Base-by-base conservation (phyloP, 1,140 invertebrate genomes). In the Lasioglossum baleicum region DNA sequence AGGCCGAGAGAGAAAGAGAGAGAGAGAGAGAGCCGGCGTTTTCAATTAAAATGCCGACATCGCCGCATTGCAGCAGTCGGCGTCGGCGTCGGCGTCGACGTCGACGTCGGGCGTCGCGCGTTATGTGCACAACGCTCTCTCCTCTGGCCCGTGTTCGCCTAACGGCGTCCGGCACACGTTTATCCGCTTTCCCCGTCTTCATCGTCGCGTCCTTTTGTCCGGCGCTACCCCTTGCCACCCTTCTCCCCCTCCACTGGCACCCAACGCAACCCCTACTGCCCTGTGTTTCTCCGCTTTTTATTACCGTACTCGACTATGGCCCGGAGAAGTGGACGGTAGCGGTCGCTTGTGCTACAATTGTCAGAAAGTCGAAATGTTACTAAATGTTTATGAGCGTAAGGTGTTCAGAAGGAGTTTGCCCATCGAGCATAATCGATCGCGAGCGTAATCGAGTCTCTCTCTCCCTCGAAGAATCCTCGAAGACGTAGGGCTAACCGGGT, bases 21-120 rank as follows among this genome's bases (percentile, higher is more conserved):
- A 60, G 60, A 60, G 60, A 60, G 60, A 70, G 65, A 68, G 63
- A 69, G 70, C 61, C 83, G 84, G 83, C 73, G 83, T 88, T 88
- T 88, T 88, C 87, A 88, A 88, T 88, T 88, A 88, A 88, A 88
- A 88, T 84, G 76, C 83, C 80, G 84, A 87, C 86, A 83, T 88
- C 76, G 78, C 81, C 72, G 81, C 81, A 88, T 88, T 87, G 87
- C 87, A 82, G 80, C 84, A 81, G 72, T 84, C 70, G 58, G 65
- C 80, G 73, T 75, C 66, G 72, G 80, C 72, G 70, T 82, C 73
- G 72, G 80, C 72, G 70, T 82, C 73, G 53, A 40, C 78, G 78
- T 75, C 72, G 60, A 48, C 44, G 44, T 48, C 44, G 44, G 35
- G 78, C 73, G 80, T 44, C 53, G 58, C 69, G 56, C 61, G 73